A percentile compares a stretch with the other conserved stretches of the same genome.
Conservation (phyloP, 30 jellyfish, hydroid and myxozoan genomes). For the Cassiopea andromeda region DNA sequence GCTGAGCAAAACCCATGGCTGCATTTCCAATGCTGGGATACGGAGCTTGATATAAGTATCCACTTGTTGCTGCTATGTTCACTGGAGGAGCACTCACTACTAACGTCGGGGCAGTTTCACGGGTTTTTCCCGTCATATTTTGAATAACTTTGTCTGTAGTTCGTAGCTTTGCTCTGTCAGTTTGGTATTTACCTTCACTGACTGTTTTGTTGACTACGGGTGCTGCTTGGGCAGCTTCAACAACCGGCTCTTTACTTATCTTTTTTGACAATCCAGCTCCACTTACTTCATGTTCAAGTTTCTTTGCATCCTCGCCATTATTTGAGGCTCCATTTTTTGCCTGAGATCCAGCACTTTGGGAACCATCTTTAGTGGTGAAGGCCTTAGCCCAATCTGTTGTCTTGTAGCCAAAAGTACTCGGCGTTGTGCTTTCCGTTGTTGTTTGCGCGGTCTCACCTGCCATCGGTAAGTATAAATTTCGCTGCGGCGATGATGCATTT, state of each 20-base stretch:
- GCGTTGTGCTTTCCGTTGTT: conserved; percentile 34
- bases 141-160: background rate
- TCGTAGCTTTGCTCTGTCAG: conserved; percentile 31
- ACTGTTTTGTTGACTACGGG: background rate
- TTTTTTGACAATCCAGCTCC: background rate
- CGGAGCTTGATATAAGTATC: background rate
- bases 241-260: background rate
- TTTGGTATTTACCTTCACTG: conserved; percentile 35
- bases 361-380: conserved; percentile 9
- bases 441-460: background rate
- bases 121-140: background rate
- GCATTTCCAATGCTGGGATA: background rate
- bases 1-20: background rate
- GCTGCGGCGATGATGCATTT: background rate
- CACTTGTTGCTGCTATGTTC: background rate
- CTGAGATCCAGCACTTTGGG: background rate
- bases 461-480: background rate
- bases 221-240: background rate
- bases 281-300: background rate
- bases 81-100: background rate
- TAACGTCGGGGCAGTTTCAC: background rate
- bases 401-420: conserved; percentile 34
- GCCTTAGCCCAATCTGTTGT: conserved; percentile 63
- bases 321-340: background rate
- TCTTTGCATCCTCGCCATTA: background rate